phyloP scores from a whole-genome alignment of 2,888 invertebrate genomes.

The Steromphala cineraria region DNA sequence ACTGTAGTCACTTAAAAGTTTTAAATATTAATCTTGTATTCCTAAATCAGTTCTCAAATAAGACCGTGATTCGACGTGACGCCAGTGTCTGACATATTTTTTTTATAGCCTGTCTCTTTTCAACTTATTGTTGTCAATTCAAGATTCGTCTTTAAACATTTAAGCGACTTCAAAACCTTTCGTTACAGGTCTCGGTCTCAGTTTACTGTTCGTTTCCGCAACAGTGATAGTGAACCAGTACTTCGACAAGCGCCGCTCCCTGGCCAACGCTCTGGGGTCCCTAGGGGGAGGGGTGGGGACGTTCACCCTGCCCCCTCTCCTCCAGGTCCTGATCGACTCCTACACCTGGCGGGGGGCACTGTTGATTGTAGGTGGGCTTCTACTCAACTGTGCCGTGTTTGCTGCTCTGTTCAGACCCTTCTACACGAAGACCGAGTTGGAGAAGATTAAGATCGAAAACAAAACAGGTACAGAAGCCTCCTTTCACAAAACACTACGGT shows the following conservation, averaged over 20 bases:
- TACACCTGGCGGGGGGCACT: neutral
- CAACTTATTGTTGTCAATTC: too few species aligned
- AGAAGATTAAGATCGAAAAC: neutral
- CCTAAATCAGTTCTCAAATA: too few species aligned
- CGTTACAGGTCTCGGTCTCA: neutral
- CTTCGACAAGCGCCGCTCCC: neutral
- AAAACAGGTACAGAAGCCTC: neutral
- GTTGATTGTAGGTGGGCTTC: neutral
- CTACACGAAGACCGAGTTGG: neutral
- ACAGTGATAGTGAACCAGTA: neutral
- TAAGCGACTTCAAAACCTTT: too few species aligned
- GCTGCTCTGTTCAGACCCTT: neutral
- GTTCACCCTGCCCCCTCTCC: neutral
- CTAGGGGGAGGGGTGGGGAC: neutral
- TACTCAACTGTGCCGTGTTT: neutral
- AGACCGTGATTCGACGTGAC: too few species aligned
- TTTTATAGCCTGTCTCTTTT: too few species aligned
- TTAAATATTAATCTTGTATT: too few species aligned
- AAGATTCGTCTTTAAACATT: too few species aligned
- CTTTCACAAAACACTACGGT: too few species aligned
- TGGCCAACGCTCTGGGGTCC: neutral
- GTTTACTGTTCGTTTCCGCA: neutral
- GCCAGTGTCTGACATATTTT: too few species aligned
- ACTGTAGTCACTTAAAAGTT: too few species aligned
- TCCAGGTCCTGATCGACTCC: neutral